Base-by-base conservation (phyloP, 2,113 vertebrate species). In the Pedetes capensis region DNA sequence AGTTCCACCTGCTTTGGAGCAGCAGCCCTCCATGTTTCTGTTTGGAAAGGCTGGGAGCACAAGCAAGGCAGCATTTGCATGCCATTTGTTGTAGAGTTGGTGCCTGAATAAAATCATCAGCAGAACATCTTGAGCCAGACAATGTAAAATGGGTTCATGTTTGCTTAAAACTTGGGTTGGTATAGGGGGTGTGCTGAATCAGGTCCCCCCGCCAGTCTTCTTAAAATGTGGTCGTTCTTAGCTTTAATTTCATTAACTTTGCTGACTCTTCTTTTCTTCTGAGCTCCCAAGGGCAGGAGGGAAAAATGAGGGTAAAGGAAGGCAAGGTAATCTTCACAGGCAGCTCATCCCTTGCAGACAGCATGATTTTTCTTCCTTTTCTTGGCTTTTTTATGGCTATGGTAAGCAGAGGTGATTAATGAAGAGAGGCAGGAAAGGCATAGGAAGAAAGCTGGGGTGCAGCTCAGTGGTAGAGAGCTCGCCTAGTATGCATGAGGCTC, bases 101-200 rank as follows among this genome's bases (percentile, higher is more conserved):
- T 55, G 68, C 85, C 53, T 44, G 69, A 88, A 53, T 92, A 92
- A 90, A 96, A 75, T 96, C 61, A 85, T 93, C 74, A 95, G 64
- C 57, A 72, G 89, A 92, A 74, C 51, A 4, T 17, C 80, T 44
- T 74, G 63, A 44, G 27, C 85, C 61, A 59, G 44, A 75, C 44
- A 47, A 39, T 90, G 55, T 61, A 78, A 82, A 68, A 66, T 63
- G 69, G 55, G 44, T 78, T 90, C 3, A 8, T 34, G 0, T 92
- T 93, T 88, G 87, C 79, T 94, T 75, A 61, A 71, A 89, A 88
- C 27, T 34, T 55, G 34, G 34, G 5, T 49, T 7, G 6, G 37
- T 27, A 17, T 6, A 18, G 16, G 34, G 88, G 82, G 32, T 75
- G 4, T 18, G 0, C 11, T 57, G 47, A 93, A 51, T 51, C 79